Evolutionary conservation across 2,113 vertebrate genomes (phyloP), one percentile per base, ranked within the genome.

Genomic region (Crotalus helleri): DNA sequence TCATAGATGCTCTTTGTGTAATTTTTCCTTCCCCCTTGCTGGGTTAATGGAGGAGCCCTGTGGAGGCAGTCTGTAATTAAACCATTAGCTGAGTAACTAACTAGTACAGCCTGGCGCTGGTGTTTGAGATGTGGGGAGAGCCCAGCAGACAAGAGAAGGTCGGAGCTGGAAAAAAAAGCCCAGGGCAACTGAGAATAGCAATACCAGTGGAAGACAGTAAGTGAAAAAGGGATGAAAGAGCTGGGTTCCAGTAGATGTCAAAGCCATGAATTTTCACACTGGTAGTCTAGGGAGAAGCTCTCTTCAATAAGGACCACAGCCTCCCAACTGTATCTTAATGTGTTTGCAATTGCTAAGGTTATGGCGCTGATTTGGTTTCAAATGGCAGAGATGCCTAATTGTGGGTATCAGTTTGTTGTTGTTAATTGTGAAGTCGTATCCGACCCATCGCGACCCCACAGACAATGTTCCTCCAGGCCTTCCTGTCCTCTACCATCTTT

Each of bases 21-120:
- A 93, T 91, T 85, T 64, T 89, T 85, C 57, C 55, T 91, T 93
- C 90, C 90, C 93, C 90, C 93, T 88, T 88, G 69, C 87, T 91
- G 87, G 90, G 90, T 88, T 85, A 91, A 93, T 91, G 93, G 92
- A 93, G 64, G 92, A 85, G 74, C 57, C 89, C 92, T 5, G 92
- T 90, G 89, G 92, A 87, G 92, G 57, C 88, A 93, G 92, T 93
- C 89, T 93, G 92, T 93, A 93, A 93, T 93, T 93, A 93, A 93
- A 93, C 92, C 92, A 93, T 93, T 93, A 93, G 89, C 89, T 93
- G 92, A 93, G 89, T 93, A 93, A 93, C 92, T 93, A 93, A 93
- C 92, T 93, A 93, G 92, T 93, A 90, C 81, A 87, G 89, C 74
- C 89, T 87, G 88, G 74, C 49, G 57, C 64, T 88, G 51, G 51